Conservation (phyloP, 2,797 vertebrate genomes). For the Acanthurus leucopareius region DNA sequence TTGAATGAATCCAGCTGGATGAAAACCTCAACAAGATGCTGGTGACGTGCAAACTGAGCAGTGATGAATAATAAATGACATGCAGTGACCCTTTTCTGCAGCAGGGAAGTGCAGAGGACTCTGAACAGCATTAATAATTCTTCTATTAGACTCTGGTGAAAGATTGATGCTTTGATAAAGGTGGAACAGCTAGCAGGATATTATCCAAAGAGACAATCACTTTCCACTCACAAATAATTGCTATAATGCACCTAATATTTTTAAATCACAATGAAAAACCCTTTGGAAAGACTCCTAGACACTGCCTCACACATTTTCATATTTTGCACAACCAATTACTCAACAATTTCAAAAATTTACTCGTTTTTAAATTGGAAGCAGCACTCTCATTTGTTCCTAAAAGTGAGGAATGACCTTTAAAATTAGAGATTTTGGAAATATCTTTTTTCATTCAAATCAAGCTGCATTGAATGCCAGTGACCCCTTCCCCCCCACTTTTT, state of each 20-base stretch:
- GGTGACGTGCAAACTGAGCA: constrained; percentile 19
- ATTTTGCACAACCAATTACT: not conserved
- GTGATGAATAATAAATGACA: constrained; percentile 48
- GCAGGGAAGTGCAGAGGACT: constrained; percentile 16
- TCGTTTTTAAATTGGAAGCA: no score
- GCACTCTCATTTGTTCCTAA: no score
- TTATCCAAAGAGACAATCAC: not conserved
- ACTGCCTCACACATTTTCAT: not conserved
- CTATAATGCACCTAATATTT: no score
- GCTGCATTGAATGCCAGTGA: not conserved
- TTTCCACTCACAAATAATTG: not conserved
- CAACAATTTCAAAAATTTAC: not conserved
- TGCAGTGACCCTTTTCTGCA: constrained; percentile 32
- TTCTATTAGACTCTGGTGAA: constrained; percentile 23
- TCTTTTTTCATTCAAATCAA: not conserved
- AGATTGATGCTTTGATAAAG: constrained; percentile 24
- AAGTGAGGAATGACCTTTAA: no score
- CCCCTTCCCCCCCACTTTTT: no score
- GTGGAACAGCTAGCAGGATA: not conserved
- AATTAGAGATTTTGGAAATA: not conserved
- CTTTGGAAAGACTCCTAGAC: no score
- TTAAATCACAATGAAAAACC: not conserved
- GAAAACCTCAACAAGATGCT: constrained; percentile 3
- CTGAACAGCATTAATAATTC: constrained; percentile 39
- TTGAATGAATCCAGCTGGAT: not conserved